phyloP scores from a whole-genome alignment of 2,888 invertebrate species.

The Syrista parreyssii region DNA sequence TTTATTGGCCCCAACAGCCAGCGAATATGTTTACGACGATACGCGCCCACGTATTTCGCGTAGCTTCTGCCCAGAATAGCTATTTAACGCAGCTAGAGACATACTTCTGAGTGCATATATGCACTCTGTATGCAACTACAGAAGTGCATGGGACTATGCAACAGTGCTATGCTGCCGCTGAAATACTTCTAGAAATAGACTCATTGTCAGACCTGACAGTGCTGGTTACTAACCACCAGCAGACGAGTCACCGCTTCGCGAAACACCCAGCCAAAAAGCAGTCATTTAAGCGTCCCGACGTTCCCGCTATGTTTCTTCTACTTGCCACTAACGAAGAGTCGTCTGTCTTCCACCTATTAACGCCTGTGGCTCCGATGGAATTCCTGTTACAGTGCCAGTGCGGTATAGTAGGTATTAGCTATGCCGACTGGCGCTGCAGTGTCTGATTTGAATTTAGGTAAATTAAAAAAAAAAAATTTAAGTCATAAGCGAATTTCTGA shows the following conservation, averaged over 20 bases:
- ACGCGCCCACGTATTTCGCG: constrained; percentile 28
- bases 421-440: not conserved
- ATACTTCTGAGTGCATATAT: constrained; percentile 16
- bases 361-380: not conserved
- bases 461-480: too few relatives aligned
- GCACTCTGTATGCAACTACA: not conserved
- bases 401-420: not conserved
- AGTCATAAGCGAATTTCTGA: not conserved
- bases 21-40: constrained; percentile 40
- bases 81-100: constrained; percentile 31
- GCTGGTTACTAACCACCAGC: not conserved
- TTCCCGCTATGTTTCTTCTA: not conserved
- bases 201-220: not conserved
- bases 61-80: constrained; percentile 42
- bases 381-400: not conserved
- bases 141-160: not conserved
- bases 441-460: not conserved
- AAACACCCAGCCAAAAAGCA: not conserved
- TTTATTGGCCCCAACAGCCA: constrained; percentile 48
- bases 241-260: not conserved
- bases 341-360: not conserved
- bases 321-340: not conserved
- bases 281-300: not conserved
- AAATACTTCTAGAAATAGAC: constrained; percentile 9
- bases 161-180: not conserved